phyloP scores from a whole-genome alignment of 1,140 invertebrate genomes.

The Popillia japonica region DNA sequence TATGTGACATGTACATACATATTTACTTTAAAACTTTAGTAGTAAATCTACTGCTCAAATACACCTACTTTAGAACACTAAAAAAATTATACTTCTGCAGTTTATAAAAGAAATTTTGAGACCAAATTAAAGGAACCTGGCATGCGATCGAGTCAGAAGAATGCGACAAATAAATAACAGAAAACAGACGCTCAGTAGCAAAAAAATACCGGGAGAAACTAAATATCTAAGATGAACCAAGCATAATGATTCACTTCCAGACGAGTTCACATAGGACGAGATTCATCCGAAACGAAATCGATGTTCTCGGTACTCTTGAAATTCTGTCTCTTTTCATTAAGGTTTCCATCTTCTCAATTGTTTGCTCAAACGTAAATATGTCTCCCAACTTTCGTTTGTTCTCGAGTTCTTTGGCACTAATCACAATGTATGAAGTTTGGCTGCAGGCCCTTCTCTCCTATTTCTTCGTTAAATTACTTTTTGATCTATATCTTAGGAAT shows the following conservation, averaged over 20 bases:
- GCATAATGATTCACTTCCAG: constrained; percentile 35
- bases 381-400: constrained; percentile 47
- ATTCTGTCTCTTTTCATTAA: constrained; percentile 42
- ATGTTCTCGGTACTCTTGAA: constrained; percentile 30
- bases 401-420: constrained; percentile 44
- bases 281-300: constrained; percentile 34
- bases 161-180: background rate
- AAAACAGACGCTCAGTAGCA: background rate
- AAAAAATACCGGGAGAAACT: constrained; percentile 17
- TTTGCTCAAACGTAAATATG: constrained; percentile 46
- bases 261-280: constrained; percentile 35
- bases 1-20: too few species aligned
- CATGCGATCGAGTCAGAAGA: background rate
- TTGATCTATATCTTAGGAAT: constrained; percentile 16
- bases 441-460: constrained; percentile 31
- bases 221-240: constrained; percentile 32
- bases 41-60: too few species aligned
- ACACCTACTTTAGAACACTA: too few species aligned
- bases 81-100: too few species aligned
- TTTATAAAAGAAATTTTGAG: too few species aligned
- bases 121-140: too few species aligned
- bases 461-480: constrained; percentile 28
- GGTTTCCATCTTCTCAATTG: constrained; percentile 44
- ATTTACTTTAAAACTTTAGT: too few species aligned
- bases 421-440: constrained; percentile 47